A percentile compares a stretch with the other conserved stretches of the same genome.
Conservation (phyloP, 1,140 invertebrate species). For the Lordiphosa collinella region DNA sequence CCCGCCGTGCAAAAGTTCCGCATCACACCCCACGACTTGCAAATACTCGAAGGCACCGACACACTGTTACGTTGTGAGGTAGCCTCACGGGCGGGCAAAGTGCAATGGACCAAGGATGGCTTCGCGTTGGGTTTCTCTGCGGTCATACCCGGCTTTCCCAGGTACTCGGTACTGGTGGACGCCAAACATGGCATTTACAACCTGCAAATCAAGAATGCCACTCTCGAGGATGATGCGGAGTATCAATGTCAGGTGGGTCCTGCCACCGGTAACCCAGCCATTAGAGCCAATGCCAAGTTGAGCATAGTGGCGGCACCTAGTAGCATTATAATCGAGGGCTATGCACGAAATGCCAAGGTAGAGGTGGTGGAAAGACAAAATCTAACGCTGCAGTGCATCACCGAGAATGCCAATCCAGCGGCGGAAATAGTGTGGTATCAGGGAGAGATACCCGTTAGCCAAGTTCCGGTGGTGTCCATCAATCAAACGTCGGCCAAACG, state of each 20-base stretch:
- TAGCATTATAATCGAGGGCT: constrained; percentile 90
- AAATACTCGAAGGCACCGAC: constrained; percentile 90
- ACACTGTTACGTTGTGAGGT: constrained; percentile 92
- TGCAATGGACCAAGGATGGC: constrained; percentile 97
- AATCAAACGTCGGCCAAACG: constrained; percentile 80
- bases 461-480: constrained; percentile 82
- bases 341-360: constrained; percentile 87
- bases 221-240: constrained; percentile 92
- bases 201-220: constrained; percentile 90
- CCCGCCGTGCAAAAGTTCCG: constrained; percentile 86
- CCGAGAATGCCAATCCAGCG: constrained; percentile 91
- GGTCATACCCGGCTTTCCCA: constrained; percentile 90
- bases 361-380: constrained; percentile 91
- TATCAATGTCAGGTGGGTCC: constrained; percentile 97
- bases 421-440: constrained; percentile 93
- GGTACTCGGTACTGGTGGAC: constrained; percentile 92
- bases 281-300: constrained; percentile 90
- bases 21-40: constrained; percentile 87
- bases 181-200: constrained; percentile 89
- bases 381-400: constrained; percentile 89
- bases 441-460: constrained; percentile 88
- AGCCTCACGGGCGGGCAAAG: constrained; percentile 88
- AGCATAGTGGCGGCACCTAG: constrained; percentile 93
- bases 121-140: constrained; percentile 92
- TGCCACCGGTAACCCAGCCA: constrained; percentile 86